Base-by-base conservation (phyloP, 2,113 vertebrate species). In the Tachuris rubrigastra region DNA sequence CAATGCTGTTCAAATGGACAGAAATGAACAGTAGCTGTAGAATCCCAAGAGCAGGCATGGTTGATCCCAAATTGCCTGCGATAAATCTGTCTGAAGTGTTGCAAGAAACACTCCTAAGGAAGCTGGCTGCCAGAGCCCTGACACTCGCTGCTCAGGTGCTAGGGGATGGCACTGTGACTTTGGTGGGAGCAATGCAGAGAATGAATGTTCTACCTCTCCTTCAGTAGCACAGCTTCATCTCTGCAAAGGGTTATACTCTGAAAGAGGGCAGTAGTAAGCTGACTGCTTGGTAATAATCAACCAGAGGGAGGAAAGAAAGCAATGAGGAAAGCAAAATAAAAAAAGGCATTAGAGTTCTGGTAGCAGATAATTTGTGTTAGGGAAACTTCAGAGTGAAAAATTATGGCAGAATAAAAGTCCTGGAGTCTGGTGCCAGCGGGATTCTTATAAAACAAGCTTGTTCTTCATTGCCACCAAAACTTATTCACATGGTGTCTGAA, bases 161-260 rank as follows among this genome's bases (percentile, higher is more conserved):
- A 75, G 33, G 12, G 21, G 41, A 47, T 8, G 14, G 25, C 25
- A 81, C 18, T 14, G 15, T 14, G 16, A 44, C 12, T 14, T 17
- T 6, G 4, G 47, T 28, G 49, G 42, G n/a, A 81, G 5, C 18
- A 37, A 27, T 7, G 15, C 35, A 62, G 33, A 31, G 31, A 58
- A 81, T 0, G 0, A 33, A 50, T 0, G 0, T 35, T 33, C 8
- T 42, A 24, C 23, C 41, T 47, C 31, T 37, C 13, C 41, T 71
- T 22, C 69, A 53, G 31, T 31, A 66, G 31, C 60, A 78, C 53
- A 87, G 7, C 55, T 47, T 41, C 31, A 52, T 31, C 35, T 42
- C 74, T 75, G 33, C 58, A 47, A 63, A 88, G 44, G 9, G 14
- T 25, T 58, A 21, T 18, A 41, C 10, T 15, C 41, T 47, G 33